Evolutionary conservation across 2,888 invertebrate genomes (phyloP), one percentile per base, ranked within the genome.

Genomic region (Myopa testacea): DNA sequence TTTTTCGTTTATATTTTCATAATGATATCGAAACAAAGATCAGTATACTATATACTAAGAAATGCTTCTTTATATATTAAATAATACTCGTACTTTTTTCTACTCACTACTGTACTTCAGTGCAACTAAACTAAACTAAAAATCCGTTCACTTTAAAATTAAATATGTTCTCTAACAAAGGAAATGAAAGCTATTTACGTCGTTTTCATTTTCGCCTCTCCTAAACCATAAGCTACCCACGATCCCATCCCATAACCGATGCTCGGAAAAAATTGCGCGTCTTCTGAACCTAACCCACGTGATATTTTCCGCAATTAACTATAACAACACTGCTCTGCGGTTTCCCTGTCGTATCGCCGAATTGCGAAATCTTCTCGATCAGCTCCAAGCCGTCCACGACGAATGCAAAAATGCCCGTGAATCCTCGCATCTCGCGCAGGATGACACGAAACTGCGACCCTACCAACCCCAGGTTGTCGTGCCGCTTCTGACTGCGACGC

Each of bases 371-470:
- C 87, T 94, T 93, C 87, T 95, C 95, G 79, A 95, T 93, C 84
- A 95, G 90, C 84, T 95, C 95, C 81, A 95, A 90, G 26, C 95
- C 95, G 84, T 95, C 95, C 82, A 95, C 92, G 16, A 95, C 95
- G 89, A 93, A 93, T 55, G 93, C 95, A 87, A 95, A 95, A 82
- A 95, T 95, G 63, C 94, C 95, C 6, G 95, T 95, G 89, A 95
- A 95, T 65, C 94, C 94, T 80, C 94, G 92, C 94, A 95, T 95
- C 87, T 95, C 95, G 82, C 94, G 93, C 84, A 95, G 90, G 83
- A 95, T 94, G 81, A 95, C 93, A 81, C 95, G 93, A 90, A 95
- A 95, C 88, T 95, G 95, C 78, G 95, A 95, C 38, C 95, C 95
- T n/a, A 95, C 95, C 91, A 95, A 92, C 72, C 95, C 95, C 83